These are phyloP conservation scores for Diadema setosum DNA, from an alignment of 35 echinoderm and acorn worm species.

Conservation along the genomic window DNA sequence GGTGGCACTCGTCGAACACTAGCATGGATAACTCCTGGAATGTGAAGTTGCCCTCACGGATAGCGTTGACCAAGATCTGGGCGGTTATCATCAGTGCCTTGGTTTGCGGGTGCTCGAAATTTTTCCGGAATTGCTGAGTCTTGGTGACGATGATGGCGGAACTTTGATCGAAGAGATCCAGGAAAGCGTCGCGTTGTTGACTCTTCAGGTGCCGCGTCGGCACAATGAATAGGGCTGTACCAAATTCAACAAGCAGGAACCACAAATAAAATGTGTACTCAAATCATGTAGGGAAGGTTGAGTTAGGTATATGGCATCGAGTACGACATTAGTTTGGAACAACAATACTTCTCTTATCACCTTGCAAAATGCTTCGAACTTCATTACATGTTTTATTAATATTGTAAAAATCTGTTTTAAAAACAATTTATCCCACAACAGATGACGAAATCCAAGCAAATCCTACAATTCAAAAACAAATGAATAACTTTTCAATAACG, in stretches of 20 bases:
- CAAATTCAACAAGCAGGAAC: too few species aligned
- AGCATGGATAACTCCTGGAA: conserved; percentile 30
- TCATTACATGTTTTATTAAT: too few species aligned
- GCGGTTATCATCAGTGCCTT: conserved; percentile 51
- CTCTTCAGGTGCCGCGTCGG: conserved; percentile 31
- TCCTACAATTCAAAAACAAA: too few species aligned
- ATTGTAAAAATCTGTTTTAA: too few species aligned
- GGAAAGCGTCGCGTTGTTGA: conserved; percentile 57
- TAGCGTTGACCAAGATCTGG: conserved; percentile 53
- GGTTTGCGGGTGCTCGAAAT: not conserved
- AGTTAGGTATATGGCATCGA: too few species aligned
- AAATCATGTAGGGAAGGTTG: too few species aligned
- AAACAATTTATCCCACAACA: too few species aligned
- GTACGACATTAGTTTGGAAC: too few species aligned
- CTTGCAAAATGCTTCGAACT: too few species aligned
- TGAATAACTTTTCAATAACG: too few species aligned
- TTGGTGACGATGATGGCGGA: not conserved
- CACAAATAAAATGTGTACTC: not conserved
- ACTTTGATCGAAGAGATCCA: not conserved
- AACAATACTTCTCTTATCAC: too few species aligned
- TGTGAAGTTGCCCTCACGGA: not conserved
- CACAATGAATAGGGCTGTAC: conserved; percentile 49
- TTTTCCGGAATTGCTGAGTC: not conserved
- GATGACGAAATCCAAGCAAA: too few species aligned
- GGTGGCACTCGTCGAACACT: conserved; percentile 72